A percentile compares a stretch with the other conserved stretches of the same genome.
phyloP scores from a whole-genome alignment of 1,140 invertebrate genomes.

The Cherax destructor region DNA sequence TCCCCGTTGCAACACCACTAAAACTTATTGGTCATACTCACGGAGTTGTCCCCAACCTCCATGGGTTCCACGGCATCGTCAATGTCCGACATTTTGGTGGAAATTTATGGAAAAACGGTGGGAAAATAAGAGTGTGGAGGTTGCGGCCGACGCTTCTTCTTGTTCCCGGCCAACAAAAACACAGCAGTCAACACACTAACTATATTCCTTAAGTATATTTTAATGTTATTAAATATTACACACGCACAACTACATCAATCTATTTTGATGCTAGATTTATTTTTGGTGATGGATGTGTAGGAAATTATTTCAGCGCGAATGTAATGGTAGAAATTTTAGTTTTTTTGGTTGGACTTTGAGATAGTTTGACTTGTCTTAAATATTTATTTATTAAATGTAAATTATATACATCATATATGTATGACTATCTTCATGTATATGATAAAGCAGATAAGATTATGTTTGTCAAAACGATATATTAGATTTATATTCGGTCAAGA shows the following conservation, averaged over 20 bases:
- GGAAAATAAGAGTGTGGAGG: not conserved
- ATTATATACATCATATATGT: too few relatives aligned
- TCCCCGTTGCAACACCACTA: too few relatives aligned
- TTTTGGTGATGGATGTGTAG: too few relatives aligned
- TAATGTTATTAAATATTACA: not conserved
- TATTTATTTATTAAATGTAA: not conserved
- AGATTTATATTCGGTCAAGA: too few relatives aligned
- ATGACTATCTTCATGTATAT: too few relatives aligned
- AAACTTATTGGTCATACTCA: slow-evolving; percentile 33
- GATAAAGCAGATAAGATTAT: too few relatives aligned
- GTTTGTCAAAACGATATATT: too few relatives aligned
- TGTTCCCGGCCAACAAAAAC: slow-evolving; percentile 28
- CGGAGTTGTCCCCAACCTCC: slow-evolving; percentile 71
- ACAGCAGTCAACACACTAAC: not conserved
- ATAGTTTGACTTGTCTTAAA: not conserved
- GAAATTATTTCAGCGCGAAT: too few relatives aligned
- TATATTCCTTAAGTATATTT: not conserved
- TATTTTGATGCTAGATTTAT: not conserved
- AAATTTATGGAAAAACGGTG: not conserved
- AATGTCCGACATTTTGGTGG: slow-evolving; percentile 62
- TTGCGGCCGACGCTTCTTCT: not conserved
- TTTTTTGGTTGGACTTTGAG: too few relatives aligned
- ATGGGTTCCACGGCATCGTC: slow-evolving; percentile 66
- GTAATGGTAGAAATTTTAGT: too few relatives aligned
- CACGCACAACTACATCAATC: too few relatives aligned